Percentiles rank a stretch among this genome's conserved stretches.
Conservation (phyloP, 2,888 invertebrate genomes). For the Eupsilia transversa region DNA sequence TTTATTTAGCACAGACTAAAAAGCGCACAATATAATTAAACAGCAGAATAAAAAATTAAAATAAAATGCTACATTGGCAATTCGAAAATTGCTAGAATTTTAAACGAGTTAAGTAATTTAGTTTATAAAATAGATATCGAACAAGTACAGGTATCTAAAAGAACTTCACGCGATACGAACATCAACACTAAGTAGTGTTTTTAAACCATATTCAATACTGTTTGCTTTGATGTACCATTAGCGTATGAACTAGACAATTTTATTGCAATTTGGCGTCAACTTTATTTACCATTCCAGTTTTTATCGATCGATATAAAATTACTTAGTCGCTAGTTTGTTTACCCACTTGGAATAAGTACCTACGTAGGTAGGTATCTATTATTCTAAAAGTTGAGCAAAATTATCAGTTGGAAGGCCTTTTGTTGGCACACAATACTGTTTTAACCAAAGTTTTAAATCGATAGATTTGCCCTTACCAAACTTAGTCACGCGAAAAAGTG, state of each 20-base stretch:
- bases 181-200: conserved; percentile 40
- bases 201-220: conserved; percentile 28
- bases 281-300: conserved; percentile 30
- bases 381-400: background rate
- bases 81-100: conserved; percentile 27
- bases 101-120: background rate
- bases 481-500: too few species aligned
- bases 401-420: background rate
- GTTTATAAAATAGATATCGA: conserved; percentile 21
- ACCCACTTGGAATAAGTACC: background rate
- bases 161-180: conserved; percentile 52
- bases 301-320: conserved; percentile 4
- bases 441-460: too few species aligned
- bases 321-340: background rate
- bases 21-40: too few species aligned
- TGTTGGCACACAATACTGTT: too few species aligned
- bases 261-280: conserved; percentile 38
- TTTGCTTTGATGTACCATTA: conserved; percentile 47
- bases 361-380: background rate
- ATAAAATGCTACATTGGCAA: background rate
- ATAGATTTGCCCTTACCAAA: too few species aligned
- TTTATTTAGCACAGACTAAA: too few species aligned
- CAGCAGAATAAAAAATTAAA: too few species aligned
- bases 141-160: conserved; percentile 29
- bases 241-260: conserved; percentile 22